phyloP scores from a whole-genome alignment of 2,888 invertebrate species.

The Pseudococcus viburni region DNA sequence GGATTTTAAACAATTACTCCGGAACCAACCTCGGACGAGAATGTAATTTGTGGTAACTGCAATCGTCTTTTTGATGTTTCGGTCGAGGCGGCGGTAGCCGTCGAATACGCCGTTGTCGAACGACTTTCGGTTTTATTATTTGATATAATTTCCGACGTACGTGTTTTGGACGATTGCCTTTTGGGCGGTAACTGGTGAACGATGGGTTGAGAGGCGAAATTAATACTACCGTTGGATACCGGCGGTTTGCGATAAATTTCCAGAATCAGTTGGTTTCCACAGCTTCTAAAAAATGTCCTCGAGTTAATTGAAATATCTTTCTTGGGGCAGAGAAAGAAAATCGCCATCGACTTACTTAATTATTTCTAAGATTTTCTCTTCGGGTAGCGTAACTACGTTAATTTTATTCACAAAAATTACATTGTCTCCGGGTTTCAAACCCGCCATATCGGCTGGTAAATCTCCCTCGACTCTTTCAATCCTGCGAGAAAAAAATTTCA shows the following conservation, averaged over 20 bases:
- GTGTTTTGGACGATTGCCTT: constrained; percentile 40
- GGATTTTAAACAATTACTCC: constrained; percentile 82
- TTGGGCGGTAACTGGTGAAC: constrained; percentile 65
- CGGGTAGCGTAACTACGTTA: constrained; percentile 87
- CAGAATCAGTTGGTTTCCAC: constrained; percentile 79
- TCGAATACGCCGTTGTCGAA: constrained; percentile 72
- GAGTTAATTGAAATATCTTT: background rate
- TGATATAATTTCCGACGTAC: background rate
- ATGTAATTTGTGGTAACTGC: constrained; percentile 86
- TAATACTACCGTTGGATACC: constrained; percentile 72
- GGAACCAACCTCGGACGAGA: constrained; percentile 92
- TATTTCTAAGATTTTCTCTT: constrained; percentile 77
- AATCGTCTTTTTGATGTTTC: constrained; percentile 78
- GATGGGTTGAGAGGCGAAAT: constrained; percentile 65
- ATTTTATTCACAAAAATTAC: constrained; percentile 90
- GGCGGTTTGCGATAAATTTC: constrained; percentile 81
- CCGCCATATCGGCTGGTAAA: constrained; percentile 86
- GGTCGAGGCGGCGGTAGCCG: constrained; percentile 76
- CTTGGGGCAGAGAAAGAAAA: background rate
- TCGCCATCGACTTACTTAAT: constrained; percentile 74
- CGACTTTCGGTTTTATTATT: constrained; percentile 47
- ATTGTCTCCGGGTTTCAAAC: constrained; percentile 87
- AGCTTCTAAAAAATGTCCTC: constrained; percentile 74
- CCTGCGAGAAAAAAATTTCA: constrained; percentile 70
- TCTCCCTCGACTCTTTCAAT: constrained; percentile 88